These are phyloP conservation scores for Hippasteria phrygiana DNA, from an alignment of 53 echinoderm and acorn worm species.

Conservation along the genomic window DNA sequence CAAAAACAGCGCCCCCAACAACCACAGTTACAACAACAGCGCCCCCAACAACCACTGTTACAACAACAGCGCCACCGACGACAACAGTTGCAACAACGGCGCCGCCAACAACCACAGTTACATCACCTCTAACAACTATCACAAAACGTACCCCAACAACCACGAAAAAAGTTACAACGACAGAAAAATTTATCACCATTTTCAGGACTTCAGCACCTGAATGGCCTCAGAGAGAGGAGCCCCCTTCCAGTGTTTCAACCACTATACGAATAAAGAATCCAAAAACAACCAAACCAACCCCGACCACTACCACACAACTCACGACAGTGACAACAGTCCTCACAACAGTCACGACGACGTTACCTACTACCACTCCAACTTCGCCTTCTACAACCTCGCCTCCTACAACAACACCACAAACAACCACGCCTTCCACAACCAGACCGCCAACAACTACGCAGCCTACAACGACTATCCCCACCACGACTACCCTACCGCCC, in stretches of 20 bases:
- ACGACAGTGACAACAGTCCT: slow-evolving; percentile 38
- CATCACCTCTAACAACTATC: slow-evolving; percentile 14
- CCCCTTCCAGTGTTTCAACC: slow-evolving; percentile 29
- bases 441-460: slow-evolving; percentile 22
- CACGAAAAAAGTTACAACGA: background rate
- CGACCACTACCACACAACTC: background rate
- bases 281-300: slow-evolving; percentile 14
- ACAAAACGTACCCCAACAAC: slow-evolving; percentile 2
- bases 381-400: slow-evolving; percentile 12
- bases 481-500: slow-evolving; percentile 58
- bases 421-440: slow-evolving; percentile 47
- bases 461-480: slow-evolving; percentile 42
- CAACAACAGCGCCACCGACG: slow-evolving; percentile 49
- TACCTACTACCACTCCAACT: slow-evolving; percentile 31
- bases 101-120: slow-evolving; percentile 41
- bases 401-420: slow-evolving; percentile 6
- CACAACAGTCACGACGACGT: slow-evolving; percentile 2
- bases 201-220: slow-evolving; percentile 40
- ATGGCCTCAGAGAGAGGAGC: slow-evolving; percentile 32
- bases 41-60: slow-evolving; percentile 30
- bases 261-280: slow-evolving; percentile 16
- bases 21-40: slow-evolving; percentile 42
- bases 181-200: too few relatives aligned
- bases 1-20: slow-evolving; percentile 16
- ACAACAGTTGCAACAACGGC: slow-evolving; percentile 36